phyloP scores from a whole-genome alignment of 2,888 invertebrate genomes.

The Nycteola revayana region DNA sequence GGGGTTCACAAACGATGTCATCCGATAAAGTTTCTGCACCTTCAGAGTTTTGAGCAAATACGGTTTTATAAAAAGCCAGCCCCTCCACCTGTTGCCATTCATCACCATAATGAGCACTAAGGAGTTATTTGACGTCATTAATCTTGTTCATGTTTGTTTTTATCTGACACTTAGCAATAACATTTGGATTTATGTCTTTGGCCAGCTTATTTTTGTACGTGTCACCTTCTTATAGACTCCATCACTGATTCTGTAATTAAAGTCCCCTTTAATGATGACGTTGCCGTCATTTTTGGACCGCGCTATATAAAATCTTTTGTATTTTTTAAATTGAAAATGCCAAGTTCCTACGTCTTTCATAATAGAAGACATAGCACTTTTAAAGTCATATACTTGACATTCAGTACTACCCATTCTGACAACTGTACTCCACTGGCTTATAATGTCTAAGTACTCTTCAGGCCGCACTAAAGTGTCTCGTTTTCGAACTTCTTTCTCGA shows the following conservation, averaged over 20 bases:
- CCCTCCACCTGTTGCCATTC: constrained; percentile 4
- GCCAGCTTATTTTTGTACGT: constrained; percentile 4
- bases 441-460: background rate
- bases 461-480: background rate
- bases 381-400: background rate
- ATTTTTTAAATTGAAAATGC: constrained; percentile 11
- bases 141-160: constrained; percentile 3
- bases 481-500: background rate
- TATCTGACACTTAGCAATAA: background rate
- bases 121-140: constrained; percentile 5
- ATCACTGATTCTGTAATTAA: constrained; percentile 1
- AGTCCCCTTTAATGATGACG: constrained; percentile 4
- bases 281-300: constrained; percentile 5
- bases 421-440: background rate
- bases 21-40: background rate
- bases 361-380: background rate
- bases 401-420: background rate
- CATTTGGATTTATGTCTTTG: constrained; percentile 4
- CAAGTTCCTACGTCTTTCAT: constrained; percentile 3
- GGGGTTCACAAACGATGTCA: background rate
- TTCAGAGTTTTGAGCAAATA: background rate
- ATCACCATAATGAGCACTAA: constrained; percentile 5
- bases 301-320: constrained; percentile 8
- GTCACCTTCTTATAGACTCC: constrained; percentile 7
- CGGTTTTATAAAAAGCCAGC: constrained; percentile 1